phyloP scores from a whole-genome alignment of 2,113 vertebrate genomes.

The Gallinago jamesoni region DNA sequence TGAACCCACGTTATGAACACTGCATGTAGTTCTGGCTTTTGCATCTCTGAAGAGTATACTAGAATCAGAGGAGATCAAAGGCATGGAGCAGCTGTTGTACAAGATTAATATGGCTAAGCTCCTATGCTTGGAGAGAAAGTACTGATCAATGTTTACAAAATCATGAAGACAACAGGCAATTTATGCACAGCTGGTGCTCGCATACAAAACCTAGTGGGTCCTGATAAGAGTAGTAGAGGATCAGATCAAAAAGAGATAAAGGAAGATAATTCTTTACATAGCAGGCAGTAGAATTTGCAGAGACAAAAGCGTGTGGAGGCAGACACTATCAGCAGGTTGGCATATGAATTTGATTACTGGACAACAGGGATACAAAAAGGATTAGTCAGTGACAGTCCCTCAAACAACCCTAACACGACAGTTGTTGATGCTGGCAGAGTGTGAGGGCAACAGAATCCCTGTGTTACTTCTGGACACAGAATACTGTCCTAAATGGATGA shows the following conservation, averaged over 20 bases:
- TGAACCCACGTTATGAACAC: not conserved
- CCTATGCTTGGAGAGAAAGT: not conserved
- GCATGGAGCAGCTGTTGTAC: not conserved
- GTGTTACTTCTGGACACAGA: not conserved
- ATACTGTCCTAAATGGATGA: not conserved
- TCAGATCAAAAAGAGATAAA: not conserved
- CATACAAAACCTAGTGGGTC: not conserved
- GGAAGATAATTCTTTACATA: not conserved
- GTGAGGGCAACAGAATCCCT: not conserved
- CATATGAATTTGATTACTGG: not conserved
- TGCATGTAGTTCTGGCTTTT: not conserved
- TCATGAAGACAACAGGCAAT: not conserved
- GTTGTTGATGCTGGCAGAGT: not conserved
- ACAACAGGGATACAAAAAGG: not conserved
- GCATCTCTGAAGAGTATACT: not conserved
- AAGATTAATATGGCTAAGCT: not conserved
- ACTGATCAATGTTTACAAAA: not conserved
- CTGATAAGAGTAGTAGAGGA: not conserved
- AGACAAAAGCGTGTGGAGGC: not conserved
- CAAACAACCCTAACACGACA: not conserved
- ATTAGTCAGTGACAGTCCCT: not conserved
- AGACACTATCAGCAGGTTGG: not conserved
- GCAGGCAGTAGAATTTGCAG: not conserved
- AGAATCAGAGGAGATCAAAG: not conserved
- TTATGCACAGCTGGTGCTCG: not conserved